Evolutionary conservation across 2,113 vertebrate species (phyloP).

Genomic region (Pygoscelis antarcticus): DNA sequence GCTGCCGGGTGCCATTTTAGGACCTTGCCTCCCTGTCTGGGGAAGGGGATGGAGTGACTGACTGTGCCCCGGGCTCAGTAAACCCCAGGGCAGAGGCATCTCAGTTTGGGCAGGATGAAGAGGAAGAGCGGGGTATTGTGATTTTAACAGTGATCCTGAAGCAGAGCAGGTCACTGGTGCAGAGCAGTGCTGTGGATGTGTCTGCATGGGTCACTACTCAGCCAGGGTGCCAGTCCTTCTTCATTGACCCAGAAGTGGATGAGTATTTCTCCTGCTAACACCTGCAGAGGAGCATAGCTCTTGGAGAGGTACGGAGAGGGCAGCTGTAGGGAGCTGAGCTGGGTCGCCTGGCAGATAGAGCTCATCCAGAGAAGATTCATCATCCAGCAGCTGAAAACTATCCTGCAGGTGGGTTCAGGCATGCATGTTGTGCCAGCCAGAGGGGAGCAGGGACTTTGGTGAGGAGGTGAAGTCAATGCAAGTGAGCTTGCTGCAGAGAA

Average conservation of each 20-base stretch:
- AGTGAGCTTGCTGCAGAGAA: not conserved
- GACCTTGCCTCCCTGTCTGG: not conserved
- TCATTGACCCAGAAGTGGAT: not conserved
- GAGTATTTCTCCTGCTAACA: not conserved
- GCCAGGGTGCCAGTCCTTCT: not conserved
- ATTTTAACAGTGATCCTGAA: not conserved
- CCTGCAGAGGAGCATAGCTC: not conserved
- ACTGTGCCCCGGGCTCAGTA: not conserved
- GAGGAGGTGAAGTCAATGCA: not conserved
- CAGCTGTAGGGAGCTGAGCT: not conserved
- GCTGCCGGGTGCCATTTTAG: not conserved
- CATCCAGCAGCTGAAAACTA: not conserved
- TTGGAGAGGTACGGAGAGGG: not conserved
- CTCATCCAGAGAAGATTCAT: not conserved
- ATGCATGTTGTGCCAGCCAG: not conserved
- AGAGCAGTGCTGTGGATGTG: not conserved
- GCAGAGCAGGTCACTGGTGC: not conserved
- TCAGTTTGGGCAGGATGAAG: not conserved
- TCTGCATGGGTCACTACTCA: not conserved
- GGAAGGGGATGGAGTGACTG: not conserved
- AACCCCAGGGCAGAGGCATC: not conserved
- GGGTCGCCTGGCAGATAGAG: rapidly evolving
- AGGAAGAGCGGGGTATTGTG: not conserved
- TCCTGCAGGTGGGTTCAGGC: not conserved
- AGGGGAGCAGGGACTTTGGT: not conserved